Conservation (phyloP, 2,113 vertebrate species). For the Steatornis caripensis region DNA sequence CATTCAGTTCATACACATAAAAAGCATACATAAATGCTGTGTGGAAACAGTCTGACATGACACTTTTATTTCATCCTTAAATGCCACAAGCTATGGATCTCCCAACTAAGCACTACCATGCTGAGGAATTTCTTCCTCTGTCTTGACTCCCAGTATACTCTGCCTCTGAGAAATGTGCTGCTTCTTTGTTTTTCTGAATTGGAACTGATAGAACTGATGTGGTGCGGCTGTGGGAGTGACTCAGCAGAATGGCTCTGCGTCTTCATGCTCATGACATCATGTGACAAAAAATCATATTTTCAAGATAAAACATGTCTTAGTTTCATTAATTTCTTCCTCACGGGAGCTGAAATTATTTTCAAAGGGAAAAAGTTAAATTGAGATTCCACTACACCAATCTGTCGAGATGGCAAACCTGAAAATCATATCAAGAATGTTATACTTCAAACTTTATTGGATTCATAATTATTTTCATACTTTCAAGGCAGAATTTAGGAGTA, state of each 20-base stretch:
- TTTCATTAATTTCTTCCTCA: neutral
- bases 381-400: neutral
- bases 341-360: neutral
- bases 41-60: neutral
- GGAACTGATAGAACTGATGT: neutral
- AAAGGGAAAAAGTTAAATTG: neutral
- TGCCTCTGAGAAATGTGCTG: neutral
- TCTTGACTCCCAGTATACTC: neutral
- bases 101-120: neutral
- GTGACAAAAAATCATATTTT: neutral
- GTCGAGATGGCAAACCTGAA: neutral
- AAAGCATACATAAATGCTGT: neutral
- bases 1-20: neutral
- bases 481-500: neutral
- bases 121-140: neutral
- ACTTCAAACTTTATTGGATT: neutral
- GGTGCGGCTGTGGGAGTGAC: slow-evolving; percentile 34
- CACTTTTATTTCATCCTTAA: neutral
- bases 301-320: neutral
- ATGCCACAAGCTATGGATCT: neutral
- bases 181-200: neutral
- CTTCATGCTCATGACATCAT: slow-evolving; percentile 3
- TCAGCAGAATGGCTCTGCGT: neutral
- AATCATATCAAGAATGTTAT: neutral
- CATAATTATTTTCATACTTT: neutral